A percentile compares a stretch with the other conserved stretches of the same genome.
phyloP scores from a whole-genome alignment of 2,888 invertebrate genomes.

The Rhagonycha fulva region DNA sequence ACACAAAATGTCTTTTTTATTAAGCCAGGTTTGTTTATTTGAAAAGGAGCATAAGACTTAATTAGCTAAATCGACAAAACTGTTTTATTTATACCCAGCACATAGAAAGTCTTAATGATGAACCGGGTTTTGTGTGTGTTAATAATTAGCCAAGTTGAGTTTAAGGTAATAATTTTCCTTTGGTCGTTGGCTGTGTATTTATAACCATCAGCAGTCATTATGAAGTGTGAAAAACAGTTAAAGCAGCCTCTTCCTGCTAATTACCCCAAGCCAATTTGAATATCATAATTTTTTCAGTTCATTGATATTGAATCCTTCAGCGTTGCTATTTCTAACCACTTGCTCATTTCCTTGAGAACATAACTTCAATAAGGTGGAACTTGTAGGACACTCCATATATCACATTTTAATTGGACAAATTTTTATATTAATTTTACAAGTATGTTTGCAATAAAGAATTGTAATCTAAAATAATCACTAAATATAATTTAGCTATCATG shows the following conservation, averaged over 20 bases:
- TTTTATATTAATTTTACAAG: not conserved
- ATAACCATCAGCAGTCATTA: not conserved
- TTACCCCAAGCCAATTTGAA: not conserved
- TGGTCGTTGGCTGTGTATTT: not conserved
- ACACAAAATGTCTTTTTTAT: not conserved
- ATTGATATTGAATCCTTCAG: not conserved
- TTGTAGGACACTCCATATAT: not conserved
- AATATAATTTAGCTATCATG: constrained; percentile 27
- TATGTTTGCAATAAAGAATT: not conserved
- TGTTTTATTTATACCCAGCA: not conserved
- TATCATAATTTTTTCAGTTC: not conserved
- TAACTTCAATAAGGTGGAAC: not conserved
- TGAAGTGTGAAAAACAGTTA: not conserved
- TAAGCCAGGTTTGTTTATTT: not conserved
- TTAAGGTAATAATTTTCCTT: not conserved
- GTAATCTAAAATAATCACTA: not conserved
- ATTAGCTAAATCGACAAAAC: not conserved
- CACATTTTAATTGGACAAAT: not conserved
- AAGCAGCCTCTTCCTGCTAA: not conserved
- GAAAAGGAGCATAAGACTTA: not conserved
- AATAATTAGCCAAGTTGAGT: not conserved
- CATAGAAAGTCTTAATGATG: not conserved
- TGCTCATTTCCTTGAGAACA: not conserved
- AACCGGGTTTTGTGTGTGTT: not conserved
- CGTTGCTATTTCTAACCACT: not conserved